Conservation (phyloP, 2,888 invertebrate species). For the Clunio marinus region DNA sequence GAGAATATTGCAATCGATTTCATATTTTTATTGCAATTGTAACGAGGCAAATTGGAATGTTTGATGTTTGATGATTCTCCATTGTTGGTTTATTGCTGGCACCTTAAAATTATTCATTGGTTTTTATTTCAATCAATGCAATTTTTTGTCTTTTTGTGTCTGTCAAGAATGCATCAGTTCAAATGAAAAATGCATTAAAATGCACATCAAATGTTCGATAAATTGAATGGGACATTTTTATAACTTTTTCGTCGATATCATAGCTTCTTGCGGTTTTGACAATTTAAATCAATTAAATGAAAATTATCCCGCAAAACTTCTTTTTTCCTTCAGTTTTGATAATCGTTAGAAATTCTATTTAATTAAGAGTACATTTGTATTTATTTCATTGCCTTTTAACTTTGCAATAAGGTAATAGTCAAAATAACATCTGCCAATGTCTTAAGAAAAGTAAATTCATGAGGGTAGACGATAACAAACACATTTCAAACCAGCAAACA, state of each 20-base stretch:
- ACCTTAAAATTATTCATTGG: conserved; percentile 1
- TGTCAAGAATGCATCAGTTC: background rate
- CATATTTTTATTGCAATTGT: background rate
- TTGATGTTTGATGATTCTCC: conserved; percentile 25
- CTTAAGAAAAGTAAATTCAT: too few species aligned
- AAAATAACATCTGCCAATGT: too few species aligned
- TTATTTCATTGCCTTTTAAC: too few species aligned
- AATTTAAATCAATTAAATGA: too few species aligned
- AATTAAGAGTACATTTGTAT: too few species aligned
- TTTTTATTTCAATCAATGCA: background rate
- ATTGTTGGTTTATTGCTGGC: conserved; percentile 21
- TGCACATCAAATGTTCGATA: background rate
- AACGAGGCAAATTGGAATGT: background rate
- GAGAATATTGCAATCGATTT: conserved; percentile 10
- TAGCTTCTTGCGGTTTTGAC: too few species aligned
- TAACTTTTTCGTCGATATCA: too few species aligned
- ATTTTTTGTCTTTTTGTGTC: background rate
- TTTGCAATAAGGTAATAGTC: too few species aligned
- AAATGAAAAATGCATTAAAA: background rate
- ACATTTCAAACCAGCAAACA: too few species aligned
- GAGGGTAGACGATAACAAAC: background rate
- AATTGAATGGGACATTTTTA: background rate
- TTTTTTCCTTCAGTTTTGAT: too few species aligned
- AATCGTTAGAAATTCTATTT: too few species aligned
- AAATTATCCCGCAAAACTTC: too few species aligned